phyloP scores from a whole-genome alignment of 2,113 vertebrate species.

The Carassius auratus region DNA sequence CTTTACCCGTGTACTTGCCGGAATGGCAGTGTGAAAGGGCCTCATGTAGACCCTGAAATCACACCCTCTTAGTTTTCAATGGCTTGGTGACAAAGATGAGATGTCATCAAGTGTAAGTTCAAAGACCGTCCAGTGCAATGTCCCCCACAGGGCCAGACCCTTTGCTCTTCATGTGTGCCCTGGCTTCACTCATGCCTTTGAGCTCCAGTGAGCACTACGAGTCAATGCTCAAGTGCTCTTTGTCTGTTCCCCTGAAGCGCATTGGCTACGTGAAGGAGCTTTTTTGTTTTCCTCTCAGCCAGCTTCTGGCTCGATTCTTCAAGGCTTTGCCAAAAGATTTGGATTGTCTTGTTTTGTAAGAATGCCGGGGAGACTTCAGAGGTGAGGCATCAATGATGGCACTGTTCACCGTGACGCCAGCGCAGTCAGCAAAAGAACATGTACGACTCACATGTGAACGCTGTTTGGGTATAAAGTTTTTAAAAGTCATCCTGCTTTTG shows the following conservation, averaged over 20 bases:
- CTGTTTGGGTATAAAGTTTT: not conserved
- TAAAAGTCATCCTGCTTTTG: not conserved
- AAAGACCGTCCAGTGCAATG: not conserved
- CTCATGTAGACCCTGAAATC: not conserved
- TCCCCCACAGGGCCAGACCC: not conserved
- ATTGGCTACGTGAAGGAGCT: slow-evolving; percentile 28
- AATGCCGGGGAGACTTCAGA: slow-evolving; percentile 41
- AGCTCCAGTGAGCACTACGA: slow-evolving; percentile 40
- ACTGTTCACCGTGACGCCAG: not conserved
- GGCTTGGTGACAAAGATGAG: not conserved
- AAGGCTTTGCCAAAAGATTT: slow-evolving; percentile 43
- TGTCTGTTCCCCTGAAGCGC: slow-evolving; percentile 23
- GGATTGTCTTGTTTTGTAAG: slow-evolving; percentile 43
- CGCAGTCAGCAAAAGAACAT: not conserved
- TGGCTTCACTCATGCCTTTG: slow-evolving; percentile 35
- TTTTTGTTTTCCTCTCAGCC: slow-evolving; percentile 31
- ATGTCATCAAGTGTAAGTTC: slow-evolving; percentile 22
- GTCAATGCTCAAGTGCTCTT: slow-evolving; percentile 34
- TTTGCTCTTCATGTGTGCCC: slow-evolving; percentile 19
- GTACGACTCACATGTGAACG: not conserved
- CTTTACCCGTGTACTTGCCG: no score
- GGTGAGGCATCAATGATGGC: slow-evolving; percentile 29
- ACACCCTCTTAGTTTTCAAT: not conserved
- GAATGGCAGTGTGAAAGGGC: no score
- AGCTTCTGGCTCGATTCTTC: slow-evolving; percentile 4